Percentiles rank a stretch among this genome's conserved stretches.
phyloP scores from a whole-genome alignment of 2,888 invertebrate genomes.

The Lasius platythorax region DNA sequence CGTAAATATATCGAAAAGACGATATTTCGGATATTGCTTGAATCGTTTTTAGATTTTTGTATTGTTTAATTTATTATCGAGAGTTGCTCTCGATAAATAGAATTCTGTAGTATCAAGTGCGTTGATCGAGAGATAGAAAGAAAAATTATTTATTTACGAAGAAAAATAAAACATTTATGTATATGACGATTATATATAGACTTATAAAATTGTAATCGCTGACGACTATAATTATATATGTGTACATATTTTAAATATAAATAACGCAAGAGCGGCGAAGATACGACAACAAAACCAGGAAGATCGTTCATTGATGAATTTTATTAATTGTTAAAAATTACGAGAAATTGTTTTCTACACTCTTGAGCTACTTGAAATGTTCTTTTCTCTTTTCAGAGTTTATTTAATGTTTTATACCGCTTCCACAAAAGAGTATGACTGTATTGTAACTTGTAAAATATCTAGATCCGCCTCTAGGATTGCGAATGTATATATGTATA shows the following conservation, averaged over 20 bases:
- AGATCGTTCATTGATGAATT: neutral
- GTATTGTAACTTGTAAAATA: neutral
- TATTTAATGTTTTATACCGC: constrained; percentile 8
- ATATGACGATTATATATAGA: constrained; percentile 64
- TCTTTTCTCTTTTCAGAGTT: constrained; percentile 16
- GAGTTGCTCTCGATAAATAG: neutral
- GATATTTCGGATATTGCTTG: neutral
- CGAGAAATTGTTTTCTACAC: neutral
- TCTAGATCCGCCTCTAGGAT: neutral
- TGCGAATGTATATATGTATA: constrained; percentile 43
- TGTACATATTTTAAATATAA: constrained; percentile 58
- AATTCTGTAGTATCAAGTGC: constrained; percentile 13
- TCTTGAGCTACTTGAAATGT: neutral
- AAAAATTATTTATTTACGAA: constrained; percentile 72
- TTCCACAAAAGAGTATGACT: neutral
- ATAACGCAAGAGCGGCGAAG: neutral
- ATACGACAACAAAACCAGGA: neutral
- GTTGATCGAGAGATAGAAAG: constrained; percentile 60
- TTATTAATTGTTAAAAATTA: neutral
- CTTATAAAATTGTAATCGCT: constrained; percentile 47
- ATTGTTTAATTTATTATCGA: neutral
- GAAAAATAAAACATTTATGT: constrained; percentile 53
- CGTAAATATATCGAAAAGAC: neutral
- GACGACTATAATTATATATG: constrained; percentile 63
- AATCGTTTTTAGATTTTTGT: neutral